These are phyloP conservation scores for Rosalia funebris DNA, from an alignment of 2,888 invertebrate genomes.

Conservation along the genomic window DNA sequence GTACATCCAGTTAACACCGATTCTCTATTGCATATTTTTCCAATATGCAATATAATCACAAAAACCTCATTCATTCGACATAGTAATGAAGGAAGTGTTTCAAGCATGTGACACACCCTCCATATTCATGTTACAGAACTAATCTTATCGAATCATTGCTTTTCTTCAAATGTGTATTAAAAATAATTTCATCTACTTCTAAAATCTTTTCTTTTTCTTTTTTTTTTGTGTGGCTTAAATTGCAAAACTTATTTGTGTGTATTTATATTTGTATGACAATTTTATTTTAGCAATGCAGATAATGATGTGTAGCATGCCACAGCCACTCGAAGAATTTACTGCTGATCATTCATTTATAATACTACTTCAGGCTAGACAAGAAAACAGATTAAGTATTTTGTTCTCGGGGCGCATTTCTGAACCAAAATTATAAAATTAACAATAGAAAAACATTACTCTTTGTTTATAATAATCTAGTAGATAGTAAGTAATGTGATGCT, in stretches of 20 bases:
- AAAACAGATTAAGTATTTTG: not conserved
- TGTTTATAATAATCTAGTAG: no score
- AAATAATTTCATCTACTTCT: not conserved
- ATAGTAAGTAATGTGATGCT: no score
- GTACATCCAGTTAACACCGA: no score
- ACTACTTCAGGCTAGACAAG: not conserved
- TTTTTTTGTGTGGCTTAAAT: no score
- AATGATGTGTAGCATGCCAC: conserved; percentile 18
- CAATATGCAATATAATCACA: no score
- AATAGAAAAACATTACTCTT: not conserved
- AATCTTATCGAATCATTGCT: no score
- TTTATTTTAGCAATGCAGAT: conserved; percentile 29
- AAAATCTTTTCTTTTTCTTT: not conserved
- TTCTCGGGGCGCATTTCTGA: conserved; percentile 8
- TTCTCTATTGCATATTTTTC: no score
- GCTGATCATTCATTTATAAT: conserved; percentile 11
- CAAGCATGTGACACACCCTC: no score
- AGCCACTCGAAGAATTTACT: not conserved
- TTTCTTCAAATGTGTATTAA: not conserved
- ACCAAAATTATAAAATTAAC: conserved; percentile 10
- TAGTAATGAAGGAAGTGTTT: no score
- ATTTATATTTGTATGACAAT: not conserved
- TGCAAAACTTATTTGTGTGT: no score
- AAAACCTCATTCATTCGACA: no score
- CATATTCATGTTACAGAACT: no score